Evolutionary conservation across 2,888 invertebrate genomes (phyloP).

Genomic region (Eupithecia tripunctaria): DNA sequence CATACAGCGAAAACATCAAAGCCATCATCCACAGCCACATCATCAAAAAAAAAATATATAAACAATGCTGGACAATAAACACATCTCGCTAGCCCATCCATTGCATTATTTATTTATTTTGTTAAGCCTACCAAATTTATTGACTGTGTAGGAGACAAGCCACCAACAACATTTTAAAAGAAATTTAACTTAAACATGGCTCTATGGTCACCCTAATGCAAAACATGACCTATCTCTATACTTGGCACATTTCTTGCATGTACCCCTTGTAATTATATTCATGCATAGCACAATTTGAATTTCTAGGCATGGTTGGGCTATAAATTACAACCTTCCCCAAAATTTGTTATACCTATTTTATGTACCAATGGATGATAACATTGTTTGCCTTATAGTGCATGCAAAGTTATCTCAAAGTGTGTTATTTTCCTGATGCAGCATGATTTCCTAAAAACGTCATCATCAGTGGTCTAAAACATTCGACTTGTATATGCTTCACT

Average conservation of each 20-base stretch:
- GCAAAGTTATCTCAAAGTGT: background rate
- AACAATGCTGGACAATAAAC: too few relatives aligned
- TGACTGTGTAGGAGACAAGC: background rate
- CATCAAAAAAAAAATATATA: too few relatives aligned
- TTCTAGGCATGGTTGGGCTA: conserved; percentile 49
- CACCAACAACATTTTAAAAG: background rate
- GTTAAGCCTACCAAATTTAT: background rate
- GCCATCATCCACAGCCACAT: too few relatives aligned
- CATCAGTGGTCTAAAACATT: too few relatives aligned
- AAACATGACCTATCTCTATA: conserved; percentile 64
- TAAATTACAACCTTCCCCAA: conserved; percentile 20
- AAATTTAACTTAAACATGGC: background rate
- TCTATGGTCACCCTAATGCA: conserved; percentile 44
- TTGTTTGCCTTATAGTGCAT: background rate
- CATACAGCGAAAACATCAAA: too few relatives aligned
- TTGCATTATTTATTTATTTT: too few relatives aligned
- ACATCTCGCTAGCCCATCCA: background rate
- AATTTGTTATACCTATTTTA: too few relatives aligned
- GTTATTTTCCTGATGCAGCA: background rate
- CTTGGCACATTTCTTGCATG: conserved; percentile 54
- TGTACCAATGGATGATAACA: background rate
- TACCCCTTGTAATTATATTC: conserved; percentile 52
- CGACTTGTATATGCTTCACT: too few relatives aligned
- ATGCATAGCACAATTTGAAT: conserved; percentile 51
- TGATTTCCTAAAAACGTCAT: background rate